Evolutionary conservation across 2,113 vertebrate genomes (phyloP).

Genomic region (Calidris pygmaea): DNA sequence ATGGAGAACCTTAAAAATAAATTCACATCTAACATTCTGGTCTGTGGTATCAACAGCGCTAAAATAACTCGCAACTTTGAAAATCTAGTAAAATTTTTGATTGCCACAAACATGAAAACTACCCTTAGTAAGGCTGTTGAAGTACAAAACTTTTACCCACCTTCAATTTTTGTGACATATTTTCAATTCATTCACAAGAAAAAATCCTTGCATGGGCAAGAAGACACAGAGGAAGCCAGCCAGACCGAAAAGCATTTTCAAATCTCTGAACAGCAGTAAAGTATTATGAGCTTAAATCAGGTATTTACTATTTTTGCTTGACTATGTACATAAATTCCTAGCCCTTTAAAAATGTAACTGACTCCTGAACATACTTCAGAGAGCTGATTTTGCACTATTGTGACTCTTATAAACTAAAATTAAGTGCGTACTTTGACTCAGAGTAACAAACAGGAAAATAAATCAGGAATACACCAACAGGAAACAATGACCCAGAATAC

Average conservation of each 20-base stretch:
- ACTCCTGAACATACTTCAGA: neutral
- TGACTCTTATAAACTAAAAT: neutral
- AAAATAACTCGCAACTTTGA: neutral
- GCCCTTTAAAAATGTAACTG: neutral
- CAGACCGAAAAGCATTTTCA: neutral
- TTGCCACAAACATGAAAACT: neutral
- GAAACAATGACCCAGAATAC: neutral
- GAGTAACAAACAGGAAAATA: neutral
- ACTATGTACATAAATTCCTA: neutral
- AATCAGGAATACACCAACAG: neutral
- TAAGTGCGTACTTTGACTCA: neutral
- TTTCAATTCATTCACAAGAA: conserved; percentile 17
- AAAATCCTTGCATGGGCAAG: neutral
- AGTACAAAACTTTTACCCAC: neutral
- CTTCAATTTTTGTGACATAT: neutral
- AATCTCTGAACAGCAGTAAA: conserved; percentile 12
- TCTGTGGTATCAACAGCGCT: neutral
- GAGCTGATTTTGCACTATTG: neutral
- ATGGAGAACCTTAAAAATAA: neutral
- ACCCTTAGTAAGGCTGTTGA: neutral
- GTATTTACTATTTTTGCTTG: neutral
- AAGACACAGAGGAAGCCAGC: neutral
- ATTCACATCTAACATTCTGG: neutral
- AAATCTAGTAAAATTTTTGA: conserved; percentile 22
- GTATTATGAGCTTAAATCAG: neutral